Evolutionary conservation across 1,140 invertebrate genomes (phyloP), one percentile per base, ranked within the genome.

Genomic region (Solenopsis invicta): DNA sequence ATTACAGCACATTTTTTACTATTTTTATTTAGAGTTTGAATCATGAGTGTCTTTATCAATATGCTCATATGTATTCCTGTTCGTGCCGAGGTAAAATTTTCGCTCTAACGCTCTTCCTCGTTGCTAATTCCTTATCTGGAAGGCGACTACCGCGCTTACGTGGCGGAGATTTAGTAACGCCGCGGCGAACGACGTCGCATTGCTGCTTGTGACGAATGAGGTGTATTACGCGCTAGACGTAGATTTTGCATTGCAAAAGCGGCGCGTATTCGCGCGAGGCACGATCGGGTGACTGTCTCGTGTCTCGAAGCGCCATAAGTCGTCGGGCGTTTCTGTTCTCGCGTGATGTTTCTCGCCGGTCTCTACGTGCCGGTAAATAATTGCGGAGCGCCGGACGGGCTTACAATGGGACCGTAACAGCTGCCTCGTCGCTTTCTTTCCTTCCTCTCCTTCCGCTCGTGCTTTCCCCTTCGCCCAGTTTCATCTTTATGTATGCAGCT

Each of bases 331-430:
- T 71, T 72, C 81, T 74, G 59, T 80, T 78, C 69, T 76, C 86
- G 75, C 86, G 69, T 56, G 52, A 69, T 77, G 66, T 77, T 76
- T 69, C 89, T 77, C 34, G 48, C 54, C 54, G n/a, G 34, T 76
- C 56, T 48, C 66, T 61, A 54, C 41, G 80, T 84, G 80, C 74
- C 48, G 80, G 84, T 81, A 80, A 85, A 88, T 89, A 91, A 91
- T 91, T 87, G 75, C 78, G 52, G 72, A 87, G 89, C 87, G 85
- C 81, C 86, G 59, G 85, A 72, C 84, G 88, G 84, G 77, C 86
- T 89, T 62, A 92, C 89, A 91, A 92, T 91, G 82, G 90, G 84
- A 64, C 61, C 80, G 62, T 84, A 85, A 75, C 86, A 88, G 87
- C 88, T 90, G 90, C 85, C 90, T 86, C 84, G 37, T 50, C 85